Percentiles rank a stretch among this genome's conserved stretches.
These are phyloP conservation scores for Nannoperca obscura DNA, from an alignment of 2,797 vertebrate genomes.

Conservation along the genomic window DNA sequence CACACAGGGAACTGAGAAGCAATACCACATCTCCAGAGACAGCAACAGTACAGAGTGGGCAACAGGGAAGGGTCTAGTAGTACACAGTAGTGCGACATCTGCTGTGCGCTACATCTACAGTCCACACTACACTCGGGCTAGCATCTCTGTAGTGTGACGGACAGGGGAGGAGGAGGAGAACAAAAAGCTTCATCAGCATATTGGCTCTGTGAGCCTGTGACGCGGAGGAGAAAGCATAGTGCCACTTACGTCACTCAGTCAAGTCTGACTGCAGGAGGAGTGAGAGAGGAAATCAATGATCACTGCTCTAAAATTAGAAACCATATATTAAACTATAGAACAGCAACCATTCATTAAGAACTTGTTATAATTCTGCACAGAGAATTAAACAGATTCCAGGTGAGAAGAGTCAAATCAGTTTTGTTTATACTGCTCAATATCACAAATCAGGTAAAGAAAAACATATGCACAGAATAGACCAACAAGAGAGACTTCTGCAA, in stretches of 20 bases:
- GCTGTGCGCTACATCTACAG: not conserved
- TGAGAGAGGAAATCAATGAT: slow-evolving; percentile 21
- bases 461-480: not conserved
- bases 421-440: not conserved
- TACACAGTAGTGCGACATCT: slow-evolving; percentile 13
- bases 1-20: slow-evolving; percentile 21
- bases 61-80: not conserved
- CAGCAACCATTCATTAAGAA: not conserved
- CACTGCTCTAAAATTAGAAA: slow-evolving; percentile 27
- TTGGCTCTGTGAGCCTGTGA: slow-evolving; percentile 25
- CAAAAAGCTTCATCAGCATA: slow-evolving; percentile 51
- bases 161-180: slow-evolving; percentile 8
- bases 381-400: slow-evolving; percentile 4
- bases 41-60: not conserved
- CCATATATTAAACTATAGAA: not conserved
- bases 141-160: slow-evolving; percentile 28
- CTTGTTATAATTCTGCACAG: not conserved
- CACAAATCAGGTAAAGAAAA: not conserved
- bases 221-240: slow-evolving; percentile 10
- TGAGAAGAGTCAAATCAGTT: not conserved
- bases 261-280: slow-evolving; percentile 23
- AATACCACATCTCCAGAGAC: slow-evolving; percentile 14
- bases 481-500: not conserved
- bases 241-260: slow-evolving; percentile 28
- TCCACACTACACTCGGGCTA: slow-evolving; percentile 3